A percentile compares a stretch with the other conserved stretches of the same genome.
phyloP scores from a whole-genome alignment of 2,888 invertebrate genomes.

The Drosophila ustulata region DNA sequence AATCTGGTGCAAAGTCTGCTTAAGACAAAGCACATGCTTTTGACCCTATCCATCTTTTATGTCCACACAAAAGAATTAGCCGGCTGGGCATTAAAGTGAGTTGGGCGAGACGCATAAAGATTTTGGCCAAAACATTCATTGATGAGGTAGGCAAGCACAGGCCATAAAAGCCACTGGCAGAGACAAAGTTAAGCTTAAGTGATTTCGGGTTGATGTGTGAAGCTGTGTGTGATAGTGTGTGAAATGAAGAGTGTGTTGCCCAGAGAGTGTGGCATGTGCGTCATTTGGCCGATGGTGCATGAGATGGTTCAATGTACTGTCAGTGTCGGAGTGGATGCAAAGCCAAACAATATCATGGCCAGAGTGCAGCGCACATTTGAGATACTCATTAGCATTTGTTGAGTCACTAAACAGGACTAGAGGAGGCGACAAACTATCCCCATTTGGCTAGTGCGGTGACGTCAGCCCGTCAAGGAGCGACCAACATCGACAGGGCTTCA shows the following conservation, averaged over 20 bases:
- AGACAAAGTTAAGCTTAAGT: constrained; percentile 6
- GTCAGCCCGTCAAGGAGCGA: constrained; percentile 50
- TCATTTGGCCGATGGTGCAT: constrained; percentile 56
- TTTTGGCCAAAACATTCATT: constrained; percentile 6
- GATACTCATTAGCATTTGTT: constrained; percentile 46
- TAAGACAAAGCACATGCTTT: neutral
- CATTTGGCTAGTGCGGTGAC: constrained; percentile 35
- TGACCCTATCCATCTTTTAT: neutral
- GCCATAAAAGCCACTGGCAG: constrained; percentile 1
- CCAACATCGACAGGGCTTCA: constrained; percentile 53
- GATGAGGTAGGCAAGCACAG: constrained; percentile 18
- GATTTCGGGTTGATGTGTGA: constrained; percentile 20
- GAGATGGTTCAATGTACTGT: constrained; percentile 55
- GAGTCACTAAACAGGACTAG: constrained; percentile 31
- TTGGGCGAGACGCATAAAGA: constrained; percentile 6
- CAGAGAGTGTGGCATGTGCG: constrained; percentile 48
- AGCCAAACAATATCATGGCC: constrained; percentile 53
- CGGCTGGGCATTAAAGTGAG: neutral
- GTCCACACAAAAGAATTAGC: constrained; percentile 9
- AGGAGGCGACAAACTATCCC: neutral
- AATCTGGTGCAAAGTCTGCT: neutral
- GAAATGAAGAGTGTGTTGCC: neutral
- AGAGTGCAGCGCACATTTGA: constrained; percentile 31
- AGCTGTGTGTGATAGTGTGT: neutral
- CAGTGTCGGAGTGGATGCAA: constrained; percentile 23